Conservation (phyloP, 2,113 vertebrate genomes). For the Nasalis larvatus region DNA sequence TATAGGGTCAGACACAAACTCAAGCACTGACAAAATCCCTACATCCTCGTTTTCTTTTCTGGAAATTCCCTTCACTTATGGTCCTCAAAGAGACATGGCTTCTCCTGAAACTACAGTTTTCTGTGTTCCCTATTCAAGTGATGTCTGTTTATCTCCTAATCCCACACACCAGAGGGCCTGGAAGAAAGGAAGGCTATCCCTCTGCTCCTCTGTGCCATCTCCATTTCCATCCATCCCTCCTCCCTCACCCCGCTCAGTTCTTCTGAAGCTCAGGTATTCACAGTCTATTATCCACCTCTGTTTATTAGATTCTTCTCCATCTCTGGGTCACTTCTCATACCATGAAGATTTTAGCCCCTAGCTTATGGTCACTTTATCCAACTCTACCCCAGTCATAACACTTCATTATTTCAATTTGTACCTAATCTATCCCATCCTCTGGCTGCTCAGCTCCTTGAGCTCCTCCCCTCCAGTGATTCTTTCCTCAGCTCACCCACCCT, state of each 20-base stretch:
- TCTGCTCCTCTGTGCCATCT: background rate
- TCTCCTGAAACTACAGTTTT: background rate
- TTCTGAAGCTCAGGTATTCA: background rate
- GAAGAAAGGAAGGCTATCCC: background rate
- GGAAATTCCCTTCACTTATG: background rate
- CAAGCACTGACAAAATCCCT: background rate
- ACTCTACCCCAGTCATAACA: background rate
- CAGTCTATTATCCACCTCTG: background rate
- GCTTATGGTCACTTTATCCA: background rate
- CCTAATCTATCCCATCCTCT: background rate
- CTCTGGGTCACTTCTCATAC: background rate
- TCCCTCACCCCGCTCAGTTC: background rate
- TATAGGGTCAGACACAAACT: background rate
- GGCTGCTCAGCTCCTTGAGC: background rate
- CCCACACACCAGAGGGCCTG: background rate
- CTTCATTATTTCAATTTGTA: background rate
- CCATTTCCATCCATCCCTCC: background rate
- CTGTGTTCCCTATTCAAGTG: background rate
- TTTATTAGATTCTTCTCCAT: background rate
- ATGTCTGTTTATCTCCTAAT: too few species aligned
- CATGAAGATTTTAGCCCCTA: background rate
- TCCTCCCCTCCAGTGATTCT: background rate
- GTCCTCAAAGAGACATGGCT: background rate
- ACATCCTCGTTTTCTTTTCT: background rate
- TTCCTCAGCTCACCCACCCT: background rate